These are phyloP conservation scores for Sphenopsis melanotis DNA, from an alignment of 2,797 vertebrate species.

Conservation along the genomic window DNA sequence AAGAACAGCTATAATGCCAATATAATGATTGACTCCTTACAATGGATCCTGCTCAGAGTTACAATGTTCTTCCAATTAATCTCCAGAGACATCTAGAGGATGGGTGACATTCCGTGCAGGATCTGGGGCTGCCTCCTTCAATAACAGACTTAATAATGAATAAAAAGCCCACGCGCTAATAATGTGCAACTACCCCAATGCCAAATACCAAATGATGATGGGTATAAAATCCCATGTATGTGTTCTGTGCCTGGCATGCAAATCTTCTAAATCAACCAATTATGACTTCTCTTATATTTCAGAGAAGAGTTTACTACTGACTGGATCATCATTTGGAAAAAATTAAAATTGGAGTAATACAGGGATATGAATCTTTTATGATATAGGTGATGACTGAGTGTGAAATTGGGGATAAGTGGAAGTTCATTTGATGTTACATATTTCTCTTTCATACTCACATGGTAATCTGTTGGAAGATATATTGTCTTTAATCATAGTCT, in stretches of 20 bases:
- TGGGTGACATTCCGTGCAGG: background rate
- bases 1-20: background rate
- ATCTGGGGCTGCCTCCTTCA: background rate
- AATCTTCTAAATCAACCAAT: background rate
- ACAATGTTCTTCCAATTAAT: background rate
- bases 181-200: background rate
- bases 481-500: background rate
- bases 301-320: background rate
- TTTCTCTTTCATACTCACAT: background rate
- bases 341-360: background rate
- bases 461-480: background rate
- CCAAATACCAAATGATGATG: background rate
- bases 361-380: background rate
- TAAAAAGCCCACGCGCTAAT: background rate
- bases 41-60: background rate
- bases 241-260: background rate
- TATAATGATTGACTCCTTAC: background rate
- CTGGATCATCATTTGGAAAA: background rate
- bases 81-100: conserved; percentile 17
- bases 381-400: background rate
- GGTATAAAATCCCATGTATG: background rate
- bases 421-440: background rate
- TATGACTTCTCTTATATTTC: background rate
- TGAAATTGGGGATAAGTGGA: background rate
- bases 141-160: background rate